A percentile compares a stretch with the other conserved stretches of the same genome.
These are phyloP conservation scores for Formica selysi DNA, from an alignment of 1,140 invertebrate species.

Conservation along the genomic window DNA sequence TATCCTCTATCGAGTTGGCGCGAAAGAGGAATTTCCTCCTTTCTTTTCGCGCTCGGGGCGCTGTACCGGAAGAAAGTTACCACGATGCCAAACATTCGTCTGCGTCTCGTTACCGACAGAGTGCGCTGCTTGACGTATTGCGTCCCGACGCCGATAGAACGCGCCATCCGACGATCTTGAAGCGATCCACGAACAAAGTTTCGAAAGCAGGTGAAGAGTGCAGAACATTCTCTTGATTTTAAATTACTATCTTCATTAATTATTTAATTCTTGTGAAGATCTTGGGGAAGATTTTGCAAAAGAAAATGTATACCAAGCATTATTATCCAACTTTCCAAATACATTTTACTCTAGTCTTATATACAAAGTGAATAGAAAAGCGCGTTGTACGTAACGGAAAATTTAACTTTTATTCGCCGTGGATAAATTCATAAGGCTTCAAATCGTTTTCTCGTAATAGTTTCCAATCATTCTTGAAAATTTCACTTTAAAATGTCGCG, in stretches of 20 bases:
- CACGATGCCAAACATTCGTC: background rate
- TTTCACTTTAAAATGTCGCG: background rate
- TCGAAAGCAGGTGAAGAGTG: background rate
- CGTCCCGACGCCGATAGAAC: conserved; percentile 10
- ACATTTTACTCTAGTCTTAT: too few relatives aligned
- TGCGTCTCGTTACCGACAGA: background rate
- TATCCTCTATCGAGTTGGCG: background rate
- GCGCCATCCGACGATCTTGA: background rate
- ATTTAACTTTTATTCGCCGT: too few relatives aligned
- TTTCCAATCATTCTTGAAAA: background rate
- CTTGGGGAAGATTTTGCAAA: background rate
- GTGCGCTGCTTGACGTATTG: background rate
- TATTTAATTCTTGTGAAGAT: background rate
- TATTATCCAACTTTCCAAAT: too few relatives aligned
- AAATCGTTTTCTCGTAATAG: background rate
- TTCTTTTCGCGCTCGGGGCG: too few relatives aligned
- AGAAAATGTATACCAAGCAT: background rate
- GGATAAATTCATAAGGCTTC: too few relatives aligned
- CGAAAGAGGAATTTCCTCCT: background rate
- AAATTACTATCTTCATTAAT: background rate
- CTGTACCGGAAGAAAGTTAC: conserved; percentile 12
- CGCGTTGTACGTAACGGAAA: too few relatives aligned
- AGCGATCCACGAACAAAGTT: background rate
- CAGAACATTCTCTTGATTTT: background rate
- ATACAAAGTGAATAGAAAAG: too few relatives aligned